Evolutionary conservation across 2,797 vertebrate species (phyloP).

Genomic region (Sebastolobus alascanus): DNA sequence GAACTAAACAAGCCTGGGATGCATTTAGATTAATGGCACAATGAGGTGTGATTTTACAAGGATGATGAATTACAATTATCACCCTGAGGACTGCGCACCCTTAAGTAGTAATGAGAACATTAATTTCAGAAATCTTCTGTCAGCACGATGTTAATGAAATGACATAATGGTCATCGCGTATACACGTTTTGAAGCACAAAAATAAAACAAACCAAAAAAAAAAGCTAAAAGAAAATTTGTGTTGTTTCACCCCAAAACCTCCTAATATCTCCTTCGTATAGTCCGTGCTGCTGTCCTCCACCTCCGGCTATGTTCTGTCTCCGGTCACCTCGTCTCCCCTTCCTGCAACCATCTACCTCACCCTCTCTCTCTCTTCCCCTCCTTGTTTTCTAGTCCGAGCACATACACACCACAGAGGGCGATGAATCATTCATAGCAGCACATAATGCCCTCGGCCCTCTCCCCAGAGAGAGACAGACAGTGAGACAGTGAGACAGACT

Average conservation of each 20-base stretch:
- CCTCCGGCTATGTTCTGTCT: conserved; percentile 30
- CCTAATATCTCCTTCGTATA: background rate
- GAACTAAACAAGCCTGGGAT: conserved; percentile 20
- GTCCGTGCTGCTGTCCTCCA: conserved; percentile 26
- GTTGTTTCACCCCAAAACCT: conserved; percentile 4
- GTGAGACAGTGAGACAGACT: conserved; percentile 33
- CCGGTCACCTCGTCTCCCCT: conserved; percentile 59
- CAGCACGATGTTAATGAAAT: background rate
- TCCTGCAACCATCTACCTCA: conserved; percentile 36
- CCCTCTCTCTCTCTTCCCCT: conserved; percentile 18
- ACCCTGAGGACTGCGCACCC: conserved; percentile 29
- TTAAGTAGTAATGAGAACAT: conserved; percentile 48
- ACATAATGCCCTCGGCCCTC: conserved; percentile 72
- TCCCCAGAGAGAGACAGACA: conserved; percentile 58
- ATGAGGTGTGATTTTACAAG: conserved; percentile 38
- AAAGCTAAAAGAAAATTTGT: background rate
- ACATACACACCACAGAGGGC: conserved; percentile 68
- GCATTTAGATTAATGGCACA: conserved; percentile 59
- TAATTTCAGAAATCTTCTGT: conserved; percentile 39
- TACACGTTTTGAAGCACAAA: background rate
- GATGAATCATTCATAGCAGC: conserved; percentile 83
- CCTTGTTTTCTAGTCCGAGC: conserved; percentile 72
- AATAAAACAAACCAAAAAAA: background rate
- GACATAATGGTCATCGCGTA: background rate
- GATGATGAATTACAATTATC: conserved; percentile 60